Base-by-base conservation (phyloP, 2,113 vertebrate genomes). In the Oryzias curvinotus region DNA sequence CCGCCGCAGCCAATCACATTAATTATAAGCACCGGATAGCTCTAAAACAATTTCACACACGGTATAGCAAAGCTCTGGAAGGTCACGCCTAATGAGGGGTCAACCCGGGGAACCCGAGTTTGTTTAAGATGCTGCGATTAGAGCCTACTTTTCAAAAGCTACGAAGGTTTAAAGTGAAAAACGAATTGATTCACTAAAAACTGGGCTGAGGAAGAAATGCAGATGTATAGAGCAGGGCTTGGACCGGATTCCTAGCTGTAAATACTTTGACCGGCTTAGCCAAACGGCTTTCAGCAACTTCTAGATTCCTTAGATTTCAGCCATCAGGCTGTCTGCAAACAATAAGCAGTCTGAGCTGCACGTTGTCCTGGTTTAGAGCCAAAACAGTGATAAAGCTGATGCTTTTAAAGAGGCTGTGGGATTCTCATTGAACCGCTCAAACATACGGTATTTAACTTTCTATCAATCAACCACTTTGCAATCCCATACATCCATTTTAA, bases 11-110 rank as follows among this genome's bases (percentile, higher is more conserved):
- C 75, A 66, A 60, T 71, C 73, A 72, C 73, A 65, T 84, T 86
- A 69, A 84, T 87, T 77, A 82, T 77, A 60, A 49, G 67, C 72
- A 88, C 70, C 70, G 65, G 83, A 73, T 74, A 65, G 77, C 61
- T 87, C 87, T 88, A 73, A 90, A 89, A 82, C 80, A 84, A 86
- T 90, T 90, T 87, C 78, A 89, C 74, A 84, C 80, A 83, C 84
- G 82, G 75, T 85, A 88, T 82, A 85, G 69, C 79, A 85, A 76
- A 90, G 72, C 74, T 69, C 67, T 2, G 41, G 77, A 75, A 80
- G 85, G 83, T 85, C 84, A 73, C 51, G 52, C 68, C 71, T 83
- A 88, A 91, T 82, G 80, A 85, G 75, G 47, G 85, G 84, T 90
- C 87, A 83, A 72, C 52, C 54, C 75, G 74, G 52, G 60, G 59